phyloP scores from a whole-genome alignment of 1,140 invertebrate species.

The Scylla paramamosain region DNA sequence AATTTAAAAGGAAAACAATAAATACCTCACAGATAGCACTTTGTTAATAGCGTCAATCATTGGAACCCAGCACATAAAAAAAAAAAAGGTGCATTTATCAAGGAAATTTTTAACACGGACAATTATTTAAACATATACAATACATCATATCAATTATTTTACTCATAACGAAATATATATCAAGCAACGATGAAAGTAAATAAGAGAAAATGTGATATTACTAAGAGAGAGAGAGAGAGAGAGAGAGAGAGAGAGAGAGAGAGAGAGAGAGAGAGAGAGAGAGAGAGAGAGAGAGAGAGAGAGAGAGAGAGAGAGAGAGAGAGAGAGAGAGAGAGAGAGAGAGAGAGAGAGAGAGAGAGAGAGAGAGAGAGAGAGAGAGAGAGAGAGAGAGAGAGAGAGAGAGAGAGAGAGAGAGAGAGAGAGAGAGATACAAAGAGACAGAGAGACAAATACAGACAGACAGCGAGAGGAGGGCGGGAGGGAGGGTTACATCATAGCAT shows the following conservation, averaged over 20 bases:
- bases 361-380: background rate
- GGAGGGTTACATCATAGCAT: background rate
- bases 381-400: conserved; percentile 15
- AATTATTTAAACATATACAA: no score
- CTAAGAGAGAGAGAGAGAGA: background rate
- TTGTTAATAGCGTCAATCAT: no score
- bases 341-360: background rate
- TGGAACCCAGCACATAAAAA: no score
- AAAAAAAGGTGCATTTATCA: no score
- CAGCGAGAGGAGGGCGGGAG: background rate
- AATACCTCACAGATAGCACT: no score
- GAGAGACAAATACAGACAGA: background rate
- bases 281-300: background rate
- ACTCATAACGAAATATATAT: no score
- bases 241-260: background rate
- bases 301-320: background rate
- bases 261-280: background rate
- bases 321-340: background rate
- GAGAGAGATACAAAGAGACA: background rate
- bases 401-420: background rate
- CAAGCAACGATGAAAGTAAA: no score
- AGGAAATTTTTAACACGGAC: no score
- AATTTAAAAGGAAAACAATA: no score
- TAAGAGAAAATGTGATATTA: no score
- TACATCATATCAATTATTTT: no score